phyloP scores from a whole-genome alignment of 2,888 invertebrate genomes.

The Cacoxenus indagator region DNA sequence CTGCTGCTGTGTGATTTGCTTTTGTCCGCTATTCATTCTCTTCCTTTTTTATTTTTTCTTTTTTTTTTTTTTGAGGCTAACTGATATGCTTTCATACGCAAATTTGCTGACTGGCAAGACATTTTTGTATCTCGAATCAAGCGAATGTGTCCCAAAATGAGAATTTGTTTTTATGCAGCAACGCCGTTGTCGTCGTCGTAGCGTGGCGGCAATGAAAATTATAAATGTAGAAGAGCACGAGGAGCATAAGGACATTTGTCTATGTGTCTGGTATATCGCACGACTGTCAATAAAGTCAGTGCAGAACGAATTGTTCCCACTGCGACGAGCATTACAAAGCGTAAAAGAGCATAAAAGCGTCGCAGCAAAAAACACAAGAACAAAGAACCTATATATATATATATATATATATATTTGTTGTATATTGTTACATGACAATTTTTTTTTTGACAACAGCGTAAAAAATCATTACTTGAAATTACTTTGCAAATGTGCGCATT shows the following conservation, averaged over 20 bases:
- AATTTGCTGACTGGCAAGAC: conserved; percentile 14
- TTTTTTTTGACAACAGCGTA: conserved; percentile 35
- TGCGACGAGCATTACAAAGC: not conserved
- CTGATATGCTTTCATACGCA: conserved; percentile 12
- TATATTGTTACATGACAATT: not conserved
- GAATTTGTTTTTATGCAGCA: conserved; percentile 16
- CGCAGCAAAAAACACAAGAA: not conserved
- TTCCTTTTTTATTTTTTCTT: conserved; percentile 13
- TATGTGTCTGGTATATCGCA: not conserved
- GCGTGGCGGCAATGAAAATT: not conserved
- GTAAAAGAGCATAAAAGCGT: not conserved
- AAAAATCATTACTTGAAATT: conserved; percentile 62
- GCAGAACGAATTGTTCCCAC: conserved; percentile 2
- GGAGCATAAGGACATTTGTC: not conserved
- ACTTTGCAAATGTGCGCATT: conserved; percentile 60
- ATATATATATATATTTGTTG: no score
- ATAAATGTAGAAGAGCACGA: not conserved
- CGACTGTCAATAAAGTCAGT: not conserved
- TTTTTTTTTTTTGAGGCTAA: not conserved
- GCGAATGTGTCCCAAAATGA: conserved; percentile 20
- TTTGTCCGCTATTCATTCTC: conserved; percentile 28
- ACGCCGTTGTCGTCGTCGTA: not conserved
- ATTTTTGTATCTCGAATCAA: not conserved
- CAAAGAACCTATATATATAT: no score
- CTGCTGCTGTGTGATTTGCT: not conserved